Base-by-base conservation (phyloP, 2,113 vertebrate species). In the Setophaga coronata region DNA sequence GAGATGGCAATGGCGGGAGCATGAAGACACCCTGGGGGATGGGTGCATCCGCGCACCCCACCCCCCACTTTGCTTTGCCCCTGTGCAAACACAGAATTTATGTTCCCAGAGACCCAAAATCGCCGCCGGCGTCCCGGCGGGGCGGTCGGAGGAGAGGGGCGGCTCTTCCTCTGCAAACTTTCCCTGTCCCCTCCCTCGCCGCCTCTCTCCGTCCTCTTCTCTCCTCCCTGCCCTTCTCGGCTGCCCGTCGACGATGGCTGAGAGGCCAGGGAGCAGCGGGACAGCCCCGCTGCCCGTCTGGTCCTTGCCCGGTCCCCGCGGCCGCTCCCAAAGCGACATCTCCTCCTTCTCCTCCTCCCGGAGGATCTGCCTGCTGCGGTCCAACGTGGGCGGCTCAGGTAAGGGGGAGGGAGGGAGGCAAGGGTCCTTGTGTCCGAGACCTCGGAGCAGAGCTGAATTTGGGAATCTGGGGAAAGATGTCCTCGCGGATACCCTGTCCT, bases 301-400 rank as follows among this genome's bases (percentile, higher is more conserved):
- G 95, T 92, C n/a, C 91, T 93, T 50, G 81, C 95, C 96, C 34
- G 95, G 96, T 40, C 97, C 95, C 85, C 97, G 98, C 10, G 98
- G 97, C 60, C 98, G 98, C 81, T 98, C 98, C 47, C 98, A 98
- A 92, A 98, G 98, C 93, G 98, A 98, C 85, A 97, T 98, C 85
- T 97, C 98, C 33, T 82, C 98, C 24, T 95, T 93, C 90, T 89
- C 82, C 36, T 78, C 82, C 61, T 97, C 91, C 29, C 96, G 98
- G 57, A 92, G 97, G 83, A 97, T 80, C 84, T 97, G 96, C 89
- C 95, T 95, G 73, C 97, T 97, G 58, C 96, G 97, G 23, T 95
- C 97, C 71, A 90, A 72, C 94, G 96, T 98, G 96, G 95, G 98
- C 2, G 97, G 98, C 61, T 98, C 98, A 98, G 98, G 98, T 98